Conservation (phyloP, 2,113 vertebrate species). For the Eulemur macaco region DNA sequence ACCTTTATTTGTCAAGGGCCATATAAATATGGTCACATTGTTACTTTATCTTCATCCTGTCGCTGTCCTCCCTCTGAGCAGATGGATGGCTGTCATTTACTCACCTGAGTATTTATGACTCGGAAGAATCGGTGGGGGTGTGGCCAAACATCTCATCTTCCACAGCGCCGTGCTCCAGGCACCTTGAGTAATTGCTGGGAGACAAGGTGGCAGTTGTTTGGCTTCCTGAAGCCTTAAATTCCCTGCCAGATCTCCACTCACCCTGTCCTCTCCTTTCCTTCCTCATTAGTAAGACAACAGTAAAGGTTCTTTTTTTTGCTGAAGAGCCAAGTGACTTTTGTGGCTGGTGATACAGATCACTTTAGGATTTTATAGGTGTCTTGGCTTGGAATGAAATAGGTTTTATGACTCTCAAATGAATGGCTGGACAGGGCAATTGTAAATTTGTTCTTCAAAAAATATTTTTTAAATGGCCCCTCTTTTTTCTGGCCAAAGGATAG, state of each 20-base stretch:
- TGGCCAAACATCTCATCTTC: not conserved
- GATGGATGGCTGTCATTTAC: not conserved
- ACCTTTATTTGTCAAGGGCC: conserved; percentile 20
- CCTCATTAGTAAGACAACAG: conserved; percentile 25
- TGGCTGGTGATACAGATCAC: not conserved
- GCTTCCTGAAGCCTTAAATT: conserved; percentile 42
- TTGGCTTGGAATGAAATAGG: not conserved
- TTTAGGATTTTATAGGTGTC: conserved; percentile 56
- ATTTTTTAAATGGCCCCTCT: not conserved
- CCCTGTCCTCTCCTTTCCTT: not conserved
- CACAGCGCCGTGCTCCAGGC: rapidly evolving
- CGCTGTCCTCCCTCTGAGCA: not conserved
- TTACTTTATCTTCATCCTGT: not conserved
- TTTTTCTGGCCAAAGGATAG: not conserved
- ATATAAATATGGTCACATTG: not conserved
- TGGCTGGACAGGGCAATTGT: not conserved
- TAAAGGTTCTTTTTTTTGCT: not conserved
- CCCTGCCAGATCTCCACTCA: not conserved
- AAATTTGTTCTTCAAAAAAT: conserved; percentile 38
- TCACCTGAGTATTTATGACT: not conserved
- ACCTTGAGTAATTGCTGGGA: conserved; percentile 12
- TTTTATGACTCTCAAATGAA: conserved; percentile 36
- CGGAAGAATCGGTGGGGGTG: not conserved
- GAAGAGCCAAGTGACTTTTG: conserved; percentile 1
- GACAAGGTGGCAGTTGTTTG: not conserved